Evolutionary conservation across 2,888 invertebrate species (phyloP).

Genomic region (Microchrysa polita): DNA sequence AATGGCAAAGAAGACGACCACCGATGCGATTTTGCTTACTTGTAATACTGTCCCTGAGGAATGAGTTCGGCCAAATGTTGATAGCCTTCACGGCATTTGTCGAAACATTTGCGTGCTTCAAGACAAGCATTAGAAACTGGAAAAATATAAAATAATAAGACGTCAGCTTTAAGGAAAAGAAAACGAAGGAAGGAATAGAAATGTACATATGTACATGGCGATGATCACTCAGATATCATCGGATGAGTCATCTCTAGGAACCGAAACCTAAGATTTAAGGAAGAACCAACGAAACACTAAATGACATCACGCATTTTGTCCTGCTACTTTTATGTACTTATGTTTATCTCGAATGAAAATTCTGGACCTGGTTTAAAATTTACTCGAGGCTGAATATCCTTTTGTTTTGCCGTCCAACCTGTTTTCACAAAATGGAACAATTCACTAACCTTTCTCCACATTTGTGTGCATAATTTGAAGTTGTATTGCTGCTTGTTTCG

Average conservation of each 20-base stretch:
- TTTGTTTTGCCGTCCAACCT: no score
- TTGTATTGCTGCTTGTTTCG: slow-evolving; percentile 80
- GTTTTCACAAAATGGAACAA: no score
- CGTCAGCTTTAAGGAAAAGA: no score
- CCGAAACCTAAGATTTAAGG: no score
- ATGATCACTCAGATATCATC: no score
- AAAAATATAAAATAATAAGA: slow-evolving; percentile 53
- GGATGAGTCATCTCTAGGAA: no score
- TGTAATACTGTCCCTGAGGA: slow-evolving; percentile 82
- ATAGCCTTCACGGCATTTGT: slow-evolving; percentile 73
- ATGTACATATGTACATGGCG: neutral
- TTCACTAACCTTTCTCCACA: slow-evolving; percentile 74
- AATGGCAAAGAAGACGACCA: slow-evolving; percentile 12
- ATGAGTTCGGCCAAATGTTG: slow-evolving; percentile 72
- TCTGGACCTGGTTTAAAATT: no score
- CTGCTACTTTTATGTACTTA: no score
- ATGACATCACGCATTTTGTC: no score
- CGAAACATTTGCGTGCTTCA: slow-evolving; percentile 73
- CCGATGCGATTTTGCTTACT: slow-evolving; percentile 64
- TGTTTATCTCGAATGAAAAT: no score
- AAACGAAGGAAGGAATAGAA: neutral
- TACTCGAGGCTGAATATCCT: no score
- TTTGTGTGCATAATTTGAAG: slow-evolving; percentile 86
- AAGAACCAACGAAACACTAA: no score
- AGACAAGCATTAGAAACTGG: slow-evolving; percentile 72